Percentiles rank a stretch among this genome's conserved stretches.
These are phyloP conservation scores for Heteractis magnifica DNA, from an alignment of 92 coral and sea anemone genomes.

Conservation along the genomic window DNA sequence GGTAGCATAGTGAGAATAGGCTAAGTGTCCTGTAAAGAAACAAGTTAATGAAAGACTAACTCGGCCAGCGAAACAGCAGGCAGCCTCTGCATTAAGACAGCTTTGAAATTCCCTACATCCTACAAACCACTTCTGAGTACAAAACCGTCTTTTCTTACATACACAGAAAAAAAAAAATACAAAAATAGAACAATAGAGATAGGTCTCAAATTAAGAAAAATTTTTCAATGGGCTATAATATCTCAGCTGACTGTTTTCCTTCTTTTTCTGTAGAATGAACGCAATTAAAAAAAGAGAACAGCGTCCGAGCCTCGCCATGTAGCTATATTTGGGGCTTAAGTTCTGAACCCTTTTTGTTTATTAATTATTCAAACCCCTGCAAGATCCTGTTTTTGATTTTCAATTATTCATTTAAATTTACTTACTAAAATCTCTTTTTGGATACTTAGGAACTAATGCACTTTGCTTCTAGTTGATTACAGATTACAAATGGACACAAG, in stretches of 20 bases:
- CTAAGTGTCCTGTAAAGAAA: constrained; percentile 9
- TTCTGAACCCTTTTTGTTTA: not conserved
- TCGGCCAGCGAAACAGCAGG: constrained; percentile 5
- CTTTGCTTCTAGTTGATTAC: constrained; percentile 35
- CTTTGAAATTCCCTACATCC: not conserved
- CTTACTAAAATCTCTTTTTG: constrained; percentile 22
- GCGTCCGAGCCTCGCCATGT: constrained; percentile 4
- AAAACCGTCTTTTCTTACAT: not conserved
- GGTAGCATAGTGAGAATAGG: not conserved
- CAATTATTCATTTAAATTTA: constrained; percentile 36
- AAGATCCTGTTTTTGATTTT: constrained; percentile 46
- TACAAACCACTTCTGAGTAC: not conserved
- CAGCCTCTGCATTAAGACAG: not conserved
- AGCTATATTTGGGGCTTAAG: constrained; percentile 5
- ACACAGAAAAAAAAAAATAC: not conserved
- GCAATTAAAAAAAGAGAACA: not conserved
- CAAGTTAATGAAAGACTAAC: constrained; percentile 1
- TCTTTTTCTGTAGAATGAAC: not conserved
- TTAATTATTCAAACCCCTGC: constrained; percentile 33
- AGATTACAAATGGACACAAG: constrained; percentile 31
- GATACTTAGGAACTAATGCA: constrained; percentile 45
- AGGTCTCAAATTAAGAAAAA: not conserved
- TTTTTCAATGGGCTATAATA: not conserved
- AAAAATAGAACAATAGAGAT: not conserved
- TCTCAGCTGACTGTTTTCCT: not conserved